These are phyloP conservation scores for Monochamus alternatus DNA, from an alignment of 2,888 invertebrate species.

Conservation along the genomic window DNA sequence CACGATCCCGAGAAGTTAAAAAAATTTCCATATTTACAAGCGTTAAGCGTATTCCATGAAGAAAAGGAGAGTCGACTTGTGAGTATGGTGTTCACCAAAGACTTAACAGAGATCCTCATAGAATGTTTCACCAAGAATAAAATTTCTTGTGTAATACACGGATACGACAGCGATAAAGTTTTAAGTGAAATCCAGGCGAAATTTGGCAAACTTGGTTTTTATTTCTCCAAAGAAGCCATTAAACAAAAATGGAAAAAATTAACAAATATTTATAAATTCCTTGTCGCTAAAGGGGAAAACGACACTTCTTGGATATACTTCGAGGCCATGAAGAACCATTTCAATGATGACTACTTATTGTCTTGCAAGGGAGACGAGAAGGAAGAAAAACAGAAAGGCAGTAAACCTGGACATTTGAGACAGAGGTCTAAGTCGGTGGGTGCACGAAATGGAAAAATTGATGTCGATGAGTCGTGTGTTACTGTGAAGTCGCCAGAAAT, in stretches of 20 bases:
- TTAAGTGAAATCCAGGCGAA: constrained; percentile 36
- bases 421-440: constrained; percentile 35
- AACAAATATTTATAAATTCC: constrained; percentile 28
- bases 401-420: background rate
- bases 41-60: constrained; percentile 25
- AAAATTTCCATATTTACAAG: constrained; percentile 36
- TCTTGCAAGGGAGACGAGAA: background rate
- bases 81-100: constrained; percentile 36
- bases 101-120: constrained; percentile 36
- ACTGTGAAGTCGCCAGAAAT: no score
- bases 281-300: constrained; percentile 27
- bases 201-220: constrained; percentile 34
- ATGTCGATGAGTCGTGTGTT: no score
- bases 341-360: constrained; percentile 29
- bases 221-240: constrained; percentile 33
- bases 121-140: constrained; percentile 37
- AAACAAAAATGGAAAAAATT: constrained; percentile 33
- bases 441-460: no score
- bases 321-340: constrained; percentile 38
- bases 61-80: constrained; percentile 1
- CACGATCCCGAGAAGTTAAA: constrained; percentile 22
- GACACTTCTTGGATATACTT: constrained; percentile 32
- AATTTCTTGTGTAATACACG: constrained; percentile 32
- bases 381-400: background rate
- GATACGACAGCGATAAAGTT: constrained; percentile 36